Evolutionary conservation across 2,888 invertebrate genomes (phyloP), one percentile per base, ranked within the genome.

Genomic region (Plagiodera versicolora): DNA sequence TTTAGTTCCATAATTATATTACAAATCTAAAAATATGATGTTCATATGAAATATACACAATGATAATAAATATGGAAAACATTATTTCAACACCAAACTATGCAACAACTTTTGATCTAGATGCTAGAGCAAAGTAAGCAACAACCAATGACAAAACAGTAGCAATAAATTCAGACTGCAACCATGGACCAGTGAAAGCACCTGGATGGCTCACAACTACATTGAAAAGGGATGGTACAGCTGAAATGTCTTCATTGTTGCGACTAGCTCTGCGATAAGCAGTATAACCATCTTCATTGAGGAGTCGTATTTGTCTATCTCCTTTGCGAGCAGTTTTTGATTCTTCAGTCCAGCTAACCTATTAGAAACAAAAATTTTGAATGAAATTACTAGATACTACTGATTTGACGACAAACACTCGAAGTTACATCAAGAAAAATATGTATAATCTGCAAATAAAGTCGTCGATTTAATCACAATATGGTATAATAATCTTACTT

Each of bases 261-360:
- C 91, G 86, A 18, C 89, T 83, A 4, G 91, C 94, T 78, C 96
- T 95, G 60, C 92, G 89, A 56, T 95, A 85, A 5, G 89, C 87
- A 0, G 92, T 89, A 82, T 91, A 96, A 61, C 94, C 93, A 75
- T 98, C 97, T 81, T 98, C 97, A 71, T 97, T 95, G 73, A 91
- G 90, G 17, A 98, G 82, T 64, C 89, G 88, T 51, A 98, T 85
- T 60, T 86, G 85, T 71, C 93, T 90, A 50, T 89, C 87, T 24
- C 95, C 96, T 49, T 93, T 88, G 57, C 88, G 87, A 0, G 94
- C 89, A 70, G 89, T 89, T 50, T 90, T 87, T 20, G 90, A 87
- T 65, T 96, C 96, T 76, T 95, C 94, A 9, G 91, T 92, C 94
- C 96, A 96, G 69, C 97, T 97, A 19, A 98, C 90, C 92, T 95